Conservation (phyloP, 1,140 invertebrate genomes). For the Saccostrea glomerata region DNA sequence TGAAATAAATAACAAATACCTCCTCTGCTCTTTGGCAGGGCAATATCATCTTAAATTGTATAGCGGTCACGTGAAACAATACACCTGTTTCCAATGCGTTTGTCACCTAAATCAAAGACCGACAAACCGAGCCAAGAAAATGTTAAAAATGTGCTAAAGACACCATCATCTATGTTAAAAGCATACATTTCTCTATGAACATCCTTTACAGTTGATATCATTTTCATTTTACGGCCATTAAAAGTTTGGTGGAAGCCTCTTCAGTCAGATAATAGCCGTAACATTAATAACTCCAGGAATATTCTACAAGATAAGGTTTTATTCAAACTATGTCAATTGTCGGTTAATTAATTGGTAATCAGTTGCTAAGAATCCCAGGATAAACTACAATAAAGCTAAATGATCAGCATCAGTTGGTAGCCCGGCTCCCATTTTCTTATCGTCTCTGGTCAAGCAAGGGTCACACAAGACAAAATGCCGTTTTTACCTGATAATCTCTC, state of each 20-base stretch:
- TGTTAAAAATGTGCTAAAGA: conserved; percentile 16
- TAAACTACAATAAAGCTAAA: conserved; percentile 33
- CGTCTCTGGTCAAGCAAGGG: conserved; percentile 12
- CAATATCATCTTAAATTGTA: conserved; percentile 11
- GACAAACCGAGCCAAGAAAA: conserved; percentile 10
- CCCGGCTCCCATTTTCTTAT: neutral
- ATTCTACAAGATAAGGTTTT: conserved; percentile 7
- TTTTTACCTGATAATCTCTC: neutral
- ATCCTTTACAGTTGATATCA: conserved; percentile 15
- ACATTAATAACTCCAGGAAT: conserved; percentile 34
- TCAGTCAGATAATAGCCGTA: conserved; percentile 25
- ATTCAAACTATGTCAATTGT: conserved; percentile 29
- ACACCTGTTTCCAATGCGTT: conserved; percentile 27
- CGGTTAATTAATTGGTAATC: conserved; percentile 38
- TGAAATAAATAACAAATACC: conserved; percentile 32
- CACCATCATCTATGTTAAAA: neutral
- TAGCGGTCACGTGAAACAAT: neutral
- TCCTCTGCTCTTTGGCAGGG: neutral
- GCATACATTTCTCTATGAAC: neutral
- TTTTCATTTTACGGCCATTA: conserved; percentile 34
- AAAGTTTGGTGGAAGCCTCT: conserved; percentile 14
- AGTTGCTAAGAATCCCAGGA: conserved; percentile 7
- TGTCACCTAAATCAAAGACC: conserved; percentile 26
- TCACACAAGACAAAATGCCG: neutral
- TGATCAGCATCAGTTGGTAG: conserved; percentile 22